Conservation (phyloP, 2,113 vertebrate species). For the Paradisaea rubra region DNA sequence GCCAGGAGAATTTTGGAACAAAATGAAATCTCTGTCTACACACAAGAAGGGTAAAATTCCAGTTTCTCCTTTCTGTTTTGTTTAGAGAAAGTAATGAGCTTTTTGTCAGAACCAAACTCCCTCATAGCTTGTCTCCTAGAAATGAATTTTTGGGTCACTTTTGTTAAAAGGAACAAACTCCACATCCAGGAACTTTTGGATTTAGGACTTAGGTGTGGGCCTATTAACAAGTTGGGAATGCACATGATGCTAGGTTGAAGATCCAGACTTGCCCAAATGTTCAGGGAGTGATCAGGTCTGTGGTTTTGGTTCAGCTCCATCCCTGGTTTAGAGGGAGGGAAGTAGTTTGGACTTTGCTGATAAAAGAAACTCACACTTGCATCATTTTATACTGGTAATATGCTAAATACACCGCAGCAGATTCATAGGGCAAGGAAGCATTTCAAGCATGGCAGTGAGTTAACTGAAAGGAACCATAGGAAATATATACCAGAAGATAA, state of each 20-base stretch:
- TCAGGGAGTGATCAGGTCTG: conserved; percentile 7
- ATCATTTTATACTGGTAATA: conserved; percentile 8
- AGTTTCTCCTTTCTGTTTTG: not conserved
- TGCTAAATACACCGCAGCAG: conserved; percentile 58
- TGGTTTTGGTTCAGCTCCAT: conserved; percentile 36
- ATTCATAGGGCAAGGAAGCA: conserved; percentile 58
- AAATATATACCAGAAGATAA: conserved; percentile 67
- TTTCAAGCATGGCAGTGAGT: conserved; percentile 21
- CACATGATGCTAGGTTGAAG: not conserved
- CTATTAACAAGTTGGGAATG: not conserved
- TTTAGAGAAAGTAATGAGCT: not conserved
- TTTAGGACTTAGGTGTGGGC: not conserved
- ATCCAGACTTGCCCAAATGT: not conserved
- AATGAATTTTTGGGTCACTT: not conserved
- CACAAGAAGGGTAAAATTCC: not conserved
- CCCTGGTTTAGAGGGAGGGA: not conserved
- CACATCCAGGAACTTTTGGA: not conserved
- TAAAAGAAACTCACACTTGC: not conserved
- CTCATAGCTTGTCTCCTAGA: not conserved
- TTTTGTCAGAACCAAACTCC: not conserved
- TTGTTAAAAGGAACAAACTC: not conserved
- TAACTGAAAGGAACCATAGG: conserved; percentile 49
- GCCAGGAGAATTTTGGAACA: not conserved
- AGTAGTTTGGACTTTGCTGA: not conserved
- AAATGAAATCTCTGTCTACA: not conserved